Evolutionary conservation across 2,888 invertebrate genomes (phyloP).

Genomic region (Phalera bucephala): DNA sequence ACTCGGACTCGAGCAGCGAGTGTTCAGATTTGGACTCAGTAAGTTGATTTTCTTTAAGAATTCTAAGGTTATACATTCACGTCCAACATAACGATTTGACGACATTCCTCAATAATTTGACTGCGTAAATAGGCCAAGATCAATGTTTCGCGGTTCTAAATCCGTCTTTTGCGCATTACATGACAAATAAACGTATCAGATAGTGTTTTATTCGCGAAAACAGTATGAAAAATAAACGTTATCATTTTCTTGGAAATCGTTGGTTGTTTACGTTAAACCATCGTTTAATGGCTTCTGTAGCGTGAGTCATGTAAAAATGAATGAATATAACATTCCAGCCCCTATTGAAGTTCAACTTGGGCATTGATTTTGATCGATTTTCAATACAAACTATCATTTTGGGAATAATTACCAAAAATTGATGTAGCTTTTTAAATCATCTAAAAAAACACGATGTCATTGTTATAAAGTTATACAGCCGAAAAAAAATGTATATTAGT

Average conservation of each 20-base stretch:
- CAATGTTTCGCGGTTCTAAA: constrained; percentile 57
- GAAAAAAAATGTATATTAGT: constrained; percentile 21
- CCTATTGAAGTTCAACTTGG: constrained; percentile 4
- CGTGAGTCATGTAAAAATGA: constrained; percentile 52
- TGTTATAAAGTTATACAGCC: constrained; percentile 5
- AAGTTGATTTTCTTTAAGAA: constrained; percentile 67
- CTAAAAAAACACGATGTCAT: constrained; percentile 6
- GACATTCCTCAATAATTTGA: constrained; percentile 65
- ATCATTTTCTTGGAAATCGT: constrained; percentile 28
- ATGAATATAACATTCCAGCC: constrained; percentile 33
- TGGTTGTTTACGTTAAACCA: constrained; percentile 35
- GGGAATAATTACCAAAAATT: too few species aligned
- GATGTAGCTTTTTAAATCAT: too few species aligned
- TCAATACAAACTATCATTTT: background rate
- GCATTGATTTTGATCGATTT: constrained; percentile 1
- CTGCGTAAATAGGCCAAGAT: constrained; percentile 72
- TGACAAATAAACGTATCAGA: constrained; percentile 17
- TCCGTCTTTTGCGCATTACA: constrained; percentile 48
- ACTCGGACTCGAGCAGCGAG: constrained; percentile 92
- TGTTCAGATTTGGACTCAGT: constrained; percentile 93
- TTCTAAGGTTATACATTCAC: constrained; percentile 51
- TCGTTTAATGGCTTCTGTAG: constrained; percentile 31
- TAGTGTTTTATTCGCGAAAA: constrained; percentile 7
- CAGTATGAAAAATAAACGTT: constrained; percentile 16
- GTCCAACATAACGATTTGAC: constrained; percentile 48